Conservation (phyloP, 2,113 vertebrate species). For the Smithornis capensis region DNA sequence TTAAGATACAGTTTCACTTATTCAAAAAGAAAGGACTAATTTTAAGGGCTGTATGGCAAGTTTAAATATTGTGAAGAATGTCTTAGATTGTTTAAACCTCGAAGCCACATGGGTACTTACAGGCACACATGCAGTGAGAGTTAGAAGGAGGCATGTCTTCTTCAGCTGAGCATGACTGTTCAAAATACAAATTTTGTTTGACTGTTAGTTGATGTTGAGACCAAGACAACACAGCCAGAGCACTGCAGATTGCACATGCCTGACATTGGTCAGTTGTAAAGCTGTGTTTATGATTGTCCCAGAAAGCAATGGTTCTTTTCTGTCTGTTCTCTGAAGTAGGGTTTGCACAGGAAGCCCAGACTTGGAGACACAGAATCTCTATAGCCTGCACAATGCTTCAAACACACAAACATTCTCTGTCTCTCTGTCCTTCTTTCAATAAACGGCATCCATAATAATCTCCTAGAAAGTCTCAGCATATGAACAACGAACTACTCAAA, state of each 20-base stretch:
- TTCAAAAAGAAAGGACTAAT: not conserved
- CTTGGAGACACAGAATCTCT: not conserved
- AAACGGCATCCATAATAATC: accelerated
- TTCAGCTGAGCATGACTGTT: accelerated
- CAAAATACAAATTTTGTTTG: not conserved
- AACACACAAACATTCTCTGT: not conserved
- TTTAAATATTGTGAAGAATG: not conserved
- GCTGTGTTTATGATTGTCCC: not conserved
- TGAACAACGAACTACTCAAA: not conserved
- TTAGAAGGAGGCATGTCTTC: not conserved
- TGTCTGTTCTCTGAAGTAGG: not conserved
- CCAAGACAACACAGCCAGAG: not conserved
- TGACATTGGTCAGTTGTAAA: not conserved
- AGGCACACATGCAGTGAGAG: not conserved
- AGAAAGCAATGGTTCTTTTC: not conserved
- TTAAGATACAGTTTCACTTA: not conserved
- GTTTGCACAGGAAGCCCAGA: accelerated
- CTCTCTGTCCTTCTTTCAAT: not conserved
- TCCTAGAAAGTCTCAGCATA: not conserved
- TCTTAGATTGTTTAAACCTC: not conserved
- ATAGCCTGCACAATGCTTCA: not conserved
- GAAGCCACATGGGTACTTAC: not conserved
- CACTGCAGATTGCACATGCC: too few species aligned
- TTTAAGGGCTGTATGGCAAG: not conserved
- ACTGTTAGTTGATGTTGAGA: accelerated